These are phyloP conservation scores for Megaceryle maxima DNA, from an alignment of 2,113 vertebrate species.

Conservation along the genomic window DNA sequence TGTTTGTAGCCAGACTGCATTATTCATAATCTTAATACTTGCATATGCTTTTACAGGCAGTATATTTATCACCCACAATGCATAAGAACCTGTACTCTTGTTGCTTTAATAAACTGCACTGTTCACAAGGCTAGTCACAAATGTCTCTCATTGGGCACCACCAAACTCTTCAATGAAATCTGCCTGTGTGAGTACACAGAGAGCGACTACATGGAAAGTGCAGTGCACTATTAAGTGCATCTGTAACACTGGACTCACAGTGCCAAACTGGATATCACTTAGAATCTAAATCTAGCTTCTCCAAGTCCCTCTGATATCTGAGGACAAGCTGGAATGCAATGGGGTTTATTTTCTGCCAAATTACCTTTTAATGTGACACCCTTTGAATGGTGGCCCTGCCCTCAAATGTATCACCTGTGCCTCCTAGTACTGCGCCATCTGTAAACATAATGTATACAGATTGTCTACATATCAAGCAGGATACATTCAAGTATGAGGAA, in stretches of 20 bases:
- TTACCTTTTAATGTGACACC: neutral
- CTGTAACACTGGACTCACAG: neutral
- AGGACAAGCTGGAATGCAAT: neutral
- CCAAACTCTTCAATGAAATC: neutral
- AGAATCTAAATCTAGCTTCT: neutral
- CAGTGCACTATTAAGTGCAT: neutral
- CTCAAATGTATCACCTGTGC: neutral
- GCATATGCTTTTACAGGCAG: neutral
- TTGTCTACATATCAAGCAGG: too few species aligned
- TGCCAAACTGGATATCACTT: neutral
- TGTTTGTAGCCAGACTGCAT: neutral
- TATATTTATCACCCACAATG: neutral
- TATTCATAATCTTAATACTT: neutral
- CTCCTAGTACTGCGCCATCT: neutral
- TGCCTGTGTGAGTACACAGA: neutral
- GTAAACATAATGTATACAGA: neutral
- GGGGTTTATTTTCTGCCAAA: neutral
- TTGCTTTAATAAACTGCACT: neutral
- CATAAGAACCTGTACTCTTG: neutral
- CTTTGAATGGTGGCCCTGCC: neutral
- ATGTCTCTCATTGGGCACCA: neutral
- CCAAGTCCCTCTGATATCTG: neutral
- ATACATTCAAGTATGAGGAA: neutral
- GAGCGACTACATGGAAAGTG: neutral
- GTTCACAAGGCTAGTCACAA: neutral